A percentile compares a stretch with the other conserved stretches of the same genome.
phyloP scores from a whole-genome alignment of 2,113 vertebrate genomes.

The Carassius gibelio region DNA sequence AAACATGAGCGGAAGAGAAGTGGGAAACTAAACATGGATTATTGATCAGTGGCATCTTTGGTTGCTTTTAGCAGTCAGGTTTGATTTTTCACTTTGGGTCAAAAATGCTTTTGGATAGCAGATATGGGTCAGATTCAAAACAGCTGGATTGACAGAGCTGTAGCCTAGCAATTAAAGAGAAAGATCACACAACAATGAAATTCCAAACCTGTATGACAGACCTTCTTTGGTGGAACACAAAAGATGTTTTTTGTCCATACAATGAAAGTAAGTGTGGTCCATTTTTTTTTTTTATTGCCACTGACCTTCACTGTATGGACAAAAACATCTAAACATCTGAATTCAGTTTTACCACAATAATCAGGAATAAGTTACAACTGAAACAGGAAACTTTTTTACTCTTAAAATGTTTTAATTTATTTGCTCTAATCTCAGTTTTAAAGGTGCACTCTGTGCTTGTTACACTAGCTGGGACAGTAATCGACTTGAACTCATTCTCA shows the following conservation, averaged over 20 bases:
- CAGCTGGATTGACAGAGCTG: background rate
- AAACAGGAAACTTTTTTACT: background rate
- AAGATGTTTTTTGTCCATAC: too few species aligned
- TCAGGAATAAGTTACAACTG: background rate
- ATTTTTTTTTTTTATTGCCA: too few species aligned
- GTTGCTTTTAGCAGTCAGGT: background rate
- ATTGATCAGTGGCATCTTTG: conserved; percentile 32
- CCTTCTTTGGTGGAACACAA: background rate
- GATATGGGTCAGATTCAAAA: background rate
- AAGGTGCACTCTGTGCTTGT: background rate
- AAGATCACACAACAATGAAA: background rate
- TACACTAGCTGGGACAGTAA: too few species aligned
- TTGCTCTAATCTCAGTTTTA: too few species aligned
- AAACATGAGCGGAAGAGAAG: background rate
- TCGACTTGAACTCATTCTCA: too few species aligned
- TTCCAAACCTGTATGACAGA: background rate
- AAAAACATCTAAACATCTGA: too few species aligned
- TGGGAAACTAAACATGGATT: conserved; percentile 24
- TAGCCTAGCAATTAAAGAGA: background rate
- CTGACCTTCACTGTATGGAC: too few species aligned
- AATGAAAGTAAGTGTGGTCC: too few species aligned
- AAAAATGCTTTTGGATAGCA: background rate
- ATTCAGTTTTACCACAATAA: background rate
- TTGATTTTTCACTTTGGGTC: background rate
- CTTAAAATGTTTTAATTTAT: background rate